Conservation (phyloP, 2,797 vertebrate species). For the Coccyzus lansbergi region DNA sequence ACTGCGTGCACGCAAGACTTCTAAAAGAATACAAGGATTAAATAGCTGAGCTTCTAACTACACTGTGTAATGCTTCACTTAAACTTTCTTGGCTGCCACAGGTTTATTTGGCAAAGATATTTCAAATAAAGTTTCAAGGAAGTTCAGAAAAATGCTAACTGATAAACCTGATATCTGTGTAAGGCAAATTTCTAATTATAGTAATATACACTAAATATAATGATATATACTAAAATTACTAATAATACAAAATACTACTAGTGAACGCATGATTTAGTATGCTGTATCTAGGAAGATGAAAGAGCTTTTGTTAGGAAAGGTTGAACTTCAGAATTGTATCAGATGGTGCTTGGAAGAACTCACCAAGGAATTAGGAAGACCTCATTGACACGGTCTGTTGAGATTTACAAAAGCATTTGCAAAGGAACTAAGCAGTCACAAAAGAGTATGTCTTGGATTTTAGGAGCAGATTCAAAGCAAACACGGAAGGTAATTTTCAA, state of each 20-base stretch:
- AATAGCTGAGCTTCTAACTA: background rate
- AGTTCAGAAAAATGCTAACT: background rate
- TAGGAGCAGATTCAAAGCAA: background rate
- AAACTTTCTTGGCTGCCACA: background rate
- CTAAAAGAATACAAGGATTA: background rate
- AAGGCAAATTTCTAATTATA: no score
- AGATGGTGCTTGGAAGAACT: background rate
- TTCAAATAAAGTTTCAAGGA: background rate
- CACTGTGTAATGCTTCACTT: background rate
- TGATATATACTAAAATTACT: no score
- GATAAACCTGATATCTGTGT: background rate
- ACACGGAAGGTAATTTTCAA: background rate
- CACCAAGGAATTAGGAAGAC: background rate
- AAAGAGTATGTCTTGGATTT: background rate
- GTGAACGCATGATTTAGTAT: background rate
- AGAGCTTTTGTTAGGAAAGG: background rate
- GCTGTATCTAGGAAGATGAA: accelerated
- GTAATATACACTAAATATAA: no score
- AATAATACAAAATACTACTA: background rate
- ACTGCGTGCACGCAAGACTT: background rate
- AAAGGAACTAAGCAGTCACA: background rate
- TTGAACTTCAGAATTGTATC: background rate
- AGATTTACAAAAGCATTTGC: background rate
- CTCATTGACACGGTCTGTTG: background rate
- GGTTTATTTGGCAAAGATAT: background rate